Evolutionary conservation across 2,888 invertebrate genomes (phyloP).

Genomic region (Caenorhabditis wallacei): DNA sequence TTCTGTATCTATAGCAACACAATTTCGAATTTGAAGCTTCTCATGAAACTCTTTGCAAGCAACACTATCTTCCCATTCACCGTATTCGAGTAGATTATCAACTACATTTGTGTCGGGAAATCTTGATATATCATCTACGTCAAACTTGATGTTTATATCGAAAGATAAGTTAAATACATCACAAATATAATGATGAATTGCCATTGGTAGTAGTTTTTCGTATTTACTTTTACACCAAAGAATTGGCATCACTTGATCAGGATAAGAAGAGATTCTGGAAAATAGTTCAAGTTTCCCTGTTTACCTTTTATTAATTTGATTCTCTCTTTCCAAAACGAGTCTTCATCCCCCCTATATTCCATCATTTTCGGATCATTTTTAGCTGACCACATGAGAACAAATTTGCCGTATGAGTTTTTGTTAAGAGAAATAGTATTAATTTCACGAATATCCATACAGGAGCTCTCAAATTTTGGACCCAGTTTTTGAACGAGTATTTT

Average conservation of each 20-base stretch:
- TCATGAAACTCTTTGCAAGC: background rate
- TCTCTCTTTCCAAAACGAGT: background rate
- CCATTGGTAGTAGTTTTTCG: background rate
- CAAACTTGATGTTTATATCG: background rate
- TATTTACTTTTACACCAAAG: background rate
- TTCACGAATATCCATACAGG: too few relatives aligned
- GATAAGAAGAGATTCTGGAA: background rate
- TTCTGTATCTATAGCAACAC: background rate
- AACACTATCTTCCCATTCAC: background rate
- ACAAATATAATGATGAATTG: background rate
- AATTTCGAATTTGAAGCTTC: background rate
- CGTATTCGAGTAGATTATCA: background rate
- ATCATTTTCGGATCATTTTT: background rate
- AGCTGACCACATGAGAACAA: background rate
- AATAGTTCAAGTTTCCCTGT: too few relatives aligned
- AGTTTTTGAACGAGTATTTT: background rate
- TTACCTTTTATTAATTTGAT: background rate
- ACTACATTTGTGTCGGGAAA: background rate
- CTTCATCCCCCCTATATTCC: background rate
- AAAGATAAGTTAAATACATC: background rate
- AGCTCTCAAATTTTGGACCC: background rate
- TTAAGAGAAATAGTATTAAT: background rate
- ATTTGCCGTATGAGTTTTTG: background rate
- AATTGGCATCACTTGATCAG: background rate
- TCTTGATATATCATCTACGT: background rate